Conservation (phyloP, 2,113 vertebrate genomes). For the Paratilapia polleni region DNA sequence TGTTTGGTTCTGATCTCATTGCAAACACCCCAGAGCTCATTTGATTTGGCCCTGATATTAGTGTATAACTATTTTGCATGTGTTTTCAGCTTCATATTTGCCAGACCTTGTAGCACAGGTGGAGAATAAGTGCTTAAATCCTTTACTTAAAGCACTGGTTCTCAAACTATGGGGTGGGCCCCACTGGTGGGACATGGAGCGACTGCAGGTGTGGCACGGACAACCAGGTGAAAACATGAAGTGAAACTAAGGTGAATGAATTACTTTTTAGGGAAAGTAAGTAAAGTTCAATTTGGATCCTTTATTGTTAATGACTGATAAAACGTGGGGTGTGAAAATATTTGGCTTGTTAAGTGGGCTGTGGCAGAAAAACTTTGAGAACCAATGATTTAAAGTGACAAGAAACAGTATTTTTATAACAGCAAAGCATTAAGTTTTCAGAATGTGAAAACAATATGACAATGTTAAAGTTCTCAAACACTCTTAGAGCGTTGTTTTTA, state of each 20-base stretch:
- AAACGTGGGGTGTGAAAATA: not conserved
- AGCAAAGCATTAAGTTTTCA: not conserved
- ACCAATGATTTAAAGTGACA: not conserved
- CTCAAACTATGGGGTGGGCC: not conserved
- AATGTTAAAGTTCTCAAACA: not conserved
- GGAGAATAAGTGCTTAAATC: not conserved
- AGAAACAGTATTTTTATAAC: not conserved
- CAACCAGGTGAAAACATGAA: not conserved
- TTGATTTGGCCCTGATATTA: not conserved
- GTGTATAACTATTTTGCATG: not conserved
- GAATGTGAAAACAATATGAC: not conserved
- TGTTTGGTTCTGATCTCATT: not conserved
- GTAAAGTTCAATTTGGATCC: not conserved
- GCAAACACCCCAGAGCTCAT: not conserved
- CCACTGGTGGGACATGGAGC: not conserved
- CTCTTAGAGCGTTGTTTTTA: not conserved
- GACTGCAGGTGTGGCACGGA: not conserved
- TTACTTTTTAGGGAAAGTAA: not conserved
- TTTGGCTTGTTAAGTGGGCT: not conserved
- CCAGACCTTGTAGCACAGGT: not conserved
- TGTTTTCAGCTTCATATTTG: not conserved
- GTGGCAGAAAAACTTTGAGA: not conserved
- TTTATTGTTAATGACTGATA: not conserved
- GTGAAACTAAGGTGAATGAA: not conserved
- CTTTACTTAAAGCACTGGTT: not conserved